Evolutionary conservation across 2,113 vertebrate genomes (phyloP).

Genomic region (Ursus arctos): DNA sequence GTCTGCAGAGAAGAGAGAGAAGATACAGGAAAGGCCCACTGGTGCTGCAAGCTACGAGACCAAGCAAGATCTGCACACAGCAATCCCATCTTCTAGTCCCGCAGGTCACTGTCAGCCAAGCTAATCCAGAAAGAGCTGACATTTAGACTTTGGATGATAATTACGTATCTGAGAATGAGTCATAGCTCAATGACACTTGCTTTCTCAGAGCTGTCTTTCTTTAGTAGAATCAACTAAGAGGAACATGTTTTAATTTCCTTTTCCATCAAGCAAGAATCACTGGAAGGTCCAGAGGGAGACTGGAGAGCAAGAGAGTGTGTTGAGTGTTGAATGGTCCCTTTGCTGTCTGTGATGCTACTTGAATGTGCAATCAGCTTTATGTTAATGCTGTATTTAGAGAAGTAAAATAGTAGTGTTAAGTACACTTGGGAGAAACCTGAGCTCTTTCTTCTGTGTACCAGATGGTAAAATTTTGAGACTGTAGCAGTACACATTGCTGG

Average conservation of each 20-base stretch:
- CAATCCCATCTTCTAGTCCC: not conserved
- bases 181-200: not conserved
- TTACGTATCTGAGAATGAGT: conserved; percentile 36
- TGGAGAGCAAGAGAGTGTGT: not conserved
- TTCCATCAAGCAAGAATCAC: conserved; percentile 12
- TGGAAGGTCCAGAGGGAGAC: not conserved
- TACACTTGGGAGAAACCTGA: not conserved
- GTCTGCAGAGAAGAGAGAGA: not conserved
- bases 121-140: not conserved
- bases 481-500: not conserved
- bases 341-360: not conserved
- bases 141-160: conserved; percentile 50
- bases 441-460: not conserved
- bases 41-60: not conserved
- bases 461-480: not conserved
- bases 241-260: conserved; percentile 53
- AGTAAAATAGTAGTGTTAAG: conserved; percentile 12
- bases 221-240: conserved; percentile 59
- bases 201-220: conserved; percentile 36
- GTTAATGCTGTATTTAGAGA: conserved; percentile 38
- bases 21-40: not conserved
- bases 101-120: not conserved
- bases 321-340: conserved; percentile 15
- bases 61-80: not conserved
- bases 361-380: conserved; percentile 23